Evolutionary conservation across 2,113 vertebrate genomes (phyloP).

Genomic region (Accipiter virgatus): DNA sequence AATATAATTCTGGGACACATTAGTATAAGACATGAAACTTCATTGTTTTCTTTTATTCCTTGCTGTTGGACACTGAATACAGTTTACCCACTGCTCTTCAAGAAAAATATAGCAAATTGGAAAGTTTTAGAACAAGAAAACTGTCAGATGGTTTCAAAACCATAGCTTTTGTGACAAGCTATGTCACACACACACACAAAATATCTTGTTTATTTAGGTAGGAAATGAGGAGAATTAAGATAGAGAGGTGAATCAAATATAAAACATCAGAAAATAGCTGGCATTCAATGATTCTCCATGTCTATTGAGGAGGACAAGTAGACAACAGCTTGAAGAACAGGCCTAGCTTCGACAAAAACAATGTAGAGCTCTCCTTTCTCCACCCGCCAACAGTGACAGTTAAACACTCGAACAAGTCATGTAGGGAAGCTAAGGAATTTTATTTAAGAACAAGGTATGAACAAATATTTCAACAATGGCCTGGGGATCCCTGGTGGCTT

Average conservation of each 20-base stretch:
- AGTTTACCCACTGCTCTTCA: not conserved
- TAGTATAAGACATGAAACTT: not conserved
- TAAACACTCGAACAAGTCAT: not conserved
- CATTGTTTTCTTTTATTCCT: not conserved
- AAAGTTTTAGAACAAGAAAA: not conserved
- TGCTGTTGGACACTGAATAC: not conserved
- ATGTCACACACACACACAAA: not conserved
- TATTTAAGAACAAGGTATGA: not conserved
- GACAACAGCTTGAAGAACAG: not conserved
- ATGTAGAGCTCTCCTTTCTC: not conserved
- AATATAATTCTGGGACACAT: not conserved
- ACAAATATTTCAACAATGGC: not conserved
- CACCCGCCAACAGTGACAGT: not conserved
- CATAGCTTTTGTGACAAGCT: not conserved
- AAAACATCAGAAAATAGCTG: not conserved
- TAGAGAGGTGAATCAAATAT: not conserved
- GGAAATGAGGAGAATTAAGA: not conserved
- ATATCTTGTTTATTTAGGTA: not conserved
- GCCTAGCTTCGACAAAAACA: not conserved
- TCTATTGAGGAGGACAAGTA: not conserved
- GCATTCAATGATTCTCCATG: not conserved
- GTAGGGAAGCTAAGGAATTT: not conserved
- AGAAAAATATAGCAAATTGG: not conserved
- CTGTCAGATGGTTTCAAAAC: not conserved
- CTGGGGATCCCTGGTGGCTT: not conserved